phyloP scores from a whole-genome alignment of 2,113 vertebrate genomes.

The Eretmochelys imbricata region DNA sequence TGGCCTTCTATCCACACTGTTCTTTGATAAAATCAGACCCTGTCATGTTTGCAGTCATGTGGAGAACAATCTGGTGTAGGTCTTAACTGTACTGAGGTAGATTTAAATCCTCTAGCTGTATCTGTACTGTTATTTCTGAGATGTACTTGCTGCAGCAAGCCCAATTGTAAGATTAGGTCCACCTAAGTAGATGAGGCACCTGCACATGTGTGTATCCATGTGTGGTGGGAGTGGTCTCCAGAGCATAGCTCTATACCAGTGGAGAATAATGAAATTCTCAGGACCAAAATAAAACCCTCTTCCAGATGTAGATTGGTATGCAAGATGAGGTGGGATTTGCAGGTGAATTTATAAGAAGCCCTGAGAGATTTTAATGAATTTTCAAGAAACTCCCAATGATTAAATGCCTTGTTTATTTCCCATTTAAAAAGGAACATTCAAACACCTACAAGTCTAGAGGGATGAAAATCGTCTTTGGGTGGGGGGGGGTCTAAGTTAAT shows the following conservation, averaged over 20 bases:
- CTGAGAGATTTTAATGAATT: background rate
- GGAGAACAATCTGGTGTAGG: background rate
- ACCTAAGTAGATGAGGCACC: background rate
- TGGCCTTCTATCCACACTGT: background rate
- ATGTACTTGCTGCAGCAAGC: accelerated
- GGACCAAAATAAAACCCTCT: conserved; percentile 20
- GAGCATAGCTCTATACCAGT: background rate
- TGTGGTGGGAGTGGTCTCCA: accelerated
- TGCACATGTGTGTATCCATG: background rate
- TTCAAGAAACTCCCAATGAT: background rate
- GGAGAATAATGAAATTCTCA: background rate
- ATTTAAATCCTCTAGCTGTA: background rate
- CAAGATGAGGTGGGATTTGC: background rate
- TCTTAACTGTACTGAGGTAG: background rate
- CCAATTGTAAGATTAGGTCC: background rate
- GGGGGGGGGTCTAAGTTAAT: background rate
- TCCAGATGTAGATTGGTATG: background rate
- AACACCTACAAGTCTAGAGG: background rate
- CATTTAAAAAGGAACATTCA: accelerated
- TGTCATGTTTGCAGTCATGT: background rate
- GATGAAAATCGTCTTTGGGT: background rate
- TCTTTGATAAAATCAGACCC: background rate
- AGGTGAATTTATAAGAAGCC: background rate
- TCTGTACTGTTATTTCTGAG: background rate
- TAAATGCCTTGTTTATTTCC: background rate